phyloP scores from a whole-genome alignment of 2,888 invertebrate species.

The Chrysodeixis includens region DNA sequence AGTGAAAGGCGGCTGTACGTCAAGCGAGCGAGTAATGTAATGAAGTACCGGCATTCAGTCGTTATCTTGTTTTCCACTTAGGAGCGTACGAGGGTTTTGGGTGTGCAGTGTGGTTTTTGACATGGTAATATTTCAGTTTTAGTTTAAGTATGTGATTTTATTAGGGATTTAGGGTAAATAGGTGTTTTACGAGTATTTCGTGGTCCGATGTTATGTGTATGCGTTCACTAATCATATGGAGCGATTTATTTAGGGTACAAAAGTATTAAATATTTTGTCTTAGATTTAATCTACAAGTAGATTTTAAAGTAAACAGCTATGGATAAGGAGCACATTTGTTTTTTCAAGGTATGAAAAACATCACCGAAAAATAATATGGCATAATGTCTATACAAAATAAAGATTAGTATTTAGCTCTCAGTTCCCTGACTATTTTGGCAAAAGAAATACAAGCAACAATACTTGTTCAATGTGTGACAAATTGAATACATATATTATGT shows the following conservation, averaged over 20 bases:
- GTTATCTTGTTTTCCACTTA: slow-evolving; percentile 59
- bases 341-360: too few species aligned
- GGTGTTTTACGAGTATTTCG: too few species aligned
- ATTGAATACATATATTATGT: slow-evolving; percentile 6
- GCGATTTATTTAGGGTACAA: too few species aligned
- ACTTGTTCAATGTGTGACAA: slow-evolving; percentile 1
- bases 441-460: neutral
- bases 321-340: too few species aligned
- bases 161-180: too few species aligned
- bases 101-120: slow-evolving; percentile 14
- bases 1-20: slow-evolving; percentile 9
- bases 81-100: slow-evolving; percentile 18
- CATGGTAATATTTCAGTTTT: neutral
- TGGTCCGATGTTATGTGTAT: too few species aligned
- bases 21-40: slow-evolving; percentile 50
- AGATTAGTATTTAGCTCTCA: neutral
- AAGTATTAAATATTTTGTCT: too few species aligned
- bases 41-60: slow-evolving; percentile 44
- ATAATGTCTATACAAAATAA: neutral
- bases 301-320: too few species aligned
- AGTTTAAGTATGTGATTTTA: too few species aligned
- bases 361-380: too few species aligned
- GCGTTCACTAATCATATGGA: too few species aligned
- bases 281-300: too few species aligned
- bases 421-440: neutral